A percentile compares a stretch with the other conserved stretches of the same genome.
phyloP scores from a whole-genome alignment of 1,140 invertebrate genomes.

The Zeugodacus cucurbitae region DNA sequence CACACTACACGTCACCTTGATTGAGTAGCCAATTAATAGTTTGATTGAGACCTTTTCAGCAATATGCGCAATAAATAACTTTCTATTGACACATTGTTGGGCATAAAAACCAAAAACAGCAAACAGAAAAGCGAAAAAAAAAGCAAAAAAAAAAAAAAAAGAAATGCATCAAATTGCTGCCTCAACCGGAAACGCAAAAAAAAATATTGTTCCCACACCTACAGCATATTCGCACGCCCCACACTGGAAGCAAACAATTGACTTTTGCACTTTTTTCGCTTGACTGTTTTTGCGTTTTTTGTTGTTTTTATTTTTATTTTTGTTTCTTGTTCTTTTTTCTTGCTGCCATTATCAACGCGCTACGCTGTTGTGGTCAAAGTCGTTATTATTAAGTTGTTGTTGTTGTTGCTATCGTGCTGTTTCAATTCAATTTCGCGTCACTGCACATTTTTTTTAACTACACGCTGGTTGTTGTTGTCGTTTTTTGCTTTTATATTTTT shows the following conservation, averaged over 20 bases:
- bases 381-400: neutral
- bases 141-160: neutral
- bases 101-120: neutral
- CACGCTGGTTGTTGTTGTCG: neutral
- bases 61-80: neutral
- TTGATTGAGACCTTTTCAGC: neutral
- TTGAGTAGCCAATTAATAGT: conserved; percentile 23
- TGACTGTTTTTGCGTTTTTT: neutral
- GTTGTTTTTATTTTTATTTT: neutral
- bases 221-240: neutral
- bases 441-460: conserved; percentile 8
- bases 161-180: neutral
- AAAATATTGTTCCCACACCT: neutral
- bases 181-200: neutral
- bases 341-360: neutral
- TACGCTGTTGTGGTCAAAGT: neutral
- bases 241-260: neutral
- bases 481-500: neutral
- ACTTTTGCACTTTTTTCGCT: neutral
- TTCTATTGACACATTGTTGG: neutral
- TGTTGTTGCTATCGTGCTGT: neutral
- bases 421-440: conserved; percentile 26
- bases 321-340: neutral
- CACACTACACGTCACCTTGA: neutral
- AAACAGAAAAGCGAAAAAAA: neutral